phyloP scores from a whole-genome alignment of 2,888 invertebrate genomes.

The Hypomecis atomaria region DNA sequence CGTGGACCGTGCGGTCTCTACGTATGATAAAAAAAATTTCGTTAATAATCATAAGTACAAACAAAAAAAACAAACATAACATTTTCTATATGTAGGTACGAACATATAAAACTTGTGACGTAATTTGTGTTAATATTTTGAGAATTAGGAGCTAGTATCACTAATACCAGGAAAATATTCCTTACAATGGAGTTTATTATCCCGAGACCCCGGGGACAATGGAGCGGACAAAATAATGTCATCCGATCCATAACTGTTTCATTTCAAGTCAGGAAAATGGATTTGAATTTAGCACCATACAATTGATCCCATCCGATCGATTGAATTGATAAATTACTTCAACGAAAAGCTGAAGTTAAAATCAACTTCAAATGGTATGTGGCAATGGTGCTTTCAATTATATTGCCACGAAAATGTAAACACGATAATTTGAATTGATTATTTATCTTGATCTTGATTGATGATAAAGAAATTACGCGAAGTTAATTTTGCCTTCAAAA shows the following conservation, averaged over 20 bases:
- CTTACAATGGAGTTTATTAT: constrained; percentile 69
- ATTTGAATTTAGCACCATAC: constrained; percentile 70
- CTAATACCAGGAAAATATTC: constrained; percentile 82
- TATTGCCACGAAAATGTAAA: too few relatives aligned
- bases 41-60: constrained; percentile 73
- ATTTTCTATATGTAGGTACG: constrained; percentile 73
- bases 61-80: constrained; percentile 81
- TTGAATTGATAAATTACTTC: too few relatives aligned
- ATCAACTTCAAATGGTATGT: too few relatives aligned
- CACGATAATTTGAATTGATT: too few relatives aligned
- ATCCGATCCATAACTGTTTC: constrained; percentile 78
- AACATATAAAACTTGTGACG: constrained; percentile 79
- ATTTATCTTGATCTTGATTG: too few relatives aligned
- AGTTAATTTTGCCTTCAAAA: neutral
- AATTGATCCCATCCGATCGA: constrained; percentile 18
- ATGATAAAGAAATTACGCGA: too few relatives aligned
- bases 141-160: constrained; percentile 84
- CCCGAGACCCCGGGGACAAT: constrained; percentile 60
- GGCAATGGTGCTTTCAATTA: too few relatives aligned
- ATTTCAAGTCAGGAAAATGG: constrained; percentile 76
- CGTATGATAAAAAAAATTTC: constrained; percentile 68
- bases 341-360: too few relatives aligned
- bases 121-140: constrained; percentile 79
- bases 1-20: constrained; percentile 60
- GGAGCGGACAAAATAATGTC: constrained; percentile 80